Evolutionary conservation across 2,797 vertebrate genomes (phyloP).

Genomic region (Danio albolineatus): DNA sequence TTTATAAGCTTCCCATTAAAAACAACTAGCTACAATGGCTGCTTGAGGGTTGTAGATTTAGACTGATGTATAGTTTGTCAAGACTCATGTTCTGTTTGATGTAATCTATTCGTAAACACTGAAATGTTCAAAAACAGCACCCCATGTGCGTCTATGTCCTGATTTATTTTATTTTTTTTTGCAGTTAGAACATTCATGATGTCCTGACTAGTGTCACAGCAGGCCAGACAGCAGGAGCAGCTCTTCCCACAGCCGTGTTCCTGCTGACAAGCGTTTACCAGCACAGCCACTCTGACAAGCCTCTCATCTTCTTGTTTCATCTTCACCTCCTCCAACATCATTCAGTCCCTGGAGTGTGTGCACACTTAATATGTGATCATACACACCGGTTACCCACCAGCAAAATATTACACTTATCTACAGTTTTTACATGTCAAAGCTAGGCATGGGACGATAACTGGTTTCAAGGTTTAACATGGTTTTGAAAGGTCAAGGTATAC

Average conservation of each 20-base stretch:
- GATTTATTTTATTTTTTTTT: conserved; percentile 11
- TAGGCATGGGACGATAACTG: too few species aligned
- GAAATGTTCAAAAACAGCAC: too few species aligned
- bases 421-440: too few species aligned
- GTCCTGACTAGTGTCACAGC: conserved; percentile 23
- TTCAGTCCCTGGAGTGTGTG: conserved; percentile 18
- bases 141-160: too few species aligned
- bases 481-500: too few species aligned
- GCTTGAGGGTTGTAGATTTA: too few species aligned
- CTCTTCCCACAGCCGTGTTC: background rate
- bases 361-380: conserved; percentile 14
- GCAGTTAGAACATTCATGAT: background rate
- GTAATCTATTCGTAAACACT: too few species aligned
- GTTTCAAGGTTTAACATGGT: too few species aligned
- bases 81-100: too few species aligned
- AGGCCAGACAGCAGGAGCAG: conserved; percentile 21
- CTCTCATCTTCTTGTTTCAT: conserved; percentile 24
- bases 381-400: background rate
- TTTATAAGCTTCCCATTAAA: too few species aligned
- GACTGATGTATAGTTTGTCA: too few species aligned
- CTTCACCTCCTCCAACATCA: conserved; percentile 14
- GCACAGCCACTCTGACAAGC: conserved; percentile 1
- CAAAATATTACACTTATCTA: conserved; percentile 1
- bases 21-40: too few species aligned
- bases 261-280: conserved; percentile 39